Base-by-base conservation (phyloP, 1,140 invertebrate genomes). In the Rhysida immarginata region DNA sequence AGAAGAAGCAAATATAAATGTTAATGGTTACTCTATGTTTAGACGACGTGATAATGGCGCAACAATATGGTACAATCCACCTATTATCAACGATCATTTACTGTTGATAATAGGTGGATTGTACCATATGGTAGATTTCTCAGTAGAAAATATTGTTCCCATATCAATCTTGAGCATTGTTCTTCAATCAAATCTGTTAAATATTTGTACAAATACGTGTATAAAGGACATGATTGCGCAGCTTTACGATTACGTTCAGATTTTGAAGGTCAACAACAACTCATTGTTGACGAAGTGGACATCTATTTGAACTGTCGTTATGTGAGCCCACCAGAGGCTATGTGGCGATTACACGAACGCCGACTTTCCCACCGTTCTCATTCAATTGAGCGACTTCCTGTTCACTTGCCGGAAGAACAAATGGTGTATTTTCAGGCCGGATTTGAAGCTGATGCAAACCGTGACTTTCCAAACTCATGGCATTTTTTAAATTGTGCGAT, bases 21-120 rank as follows among this genome's bases (percentile, higher is more conserved):
- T 27, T n/a, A 51, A 27, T 14, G 49, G 49, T 3, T 51, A n/a
- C 26, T 25, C 49, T 26, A 16, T 51, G 8, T 51, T 26, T 51
- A 11, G 49, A 11, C 23, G 49, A 51, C 23, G 49, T 14, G 26
- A 51, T 25, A 27, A 51, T 26, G 49, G 49, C 11, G 8, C 3
- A 8, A 51, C 49, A 16, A 46, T 46, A 51, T 16, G 16, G 29
- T 35, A 8, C n/a, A n/a, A n/a, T n/a, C n/a, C n/a, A n/a, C n/a
- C n/a, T n/a, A n/a, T n/a, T n/a, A n/a, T n/a, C n/a, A n/a, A n/a
- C 29, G 29, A 35, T 13, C 8, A 27, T 51, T 25, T 51, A 27
- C 13, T 5, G 14, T 51, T 27, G 49, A 51, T 51, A 51, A 51
- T 51, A 24, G 49, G 26, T 51, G 49, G 49, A 21, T 51, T 51